Percentiles rank a stretch among this genome's conserved stretches.
These are phyloP conservation scores for Pipa parva DNA, from an alignment of 2,113 vertebrate genomes.

Conservation along the genomic window DNA sequence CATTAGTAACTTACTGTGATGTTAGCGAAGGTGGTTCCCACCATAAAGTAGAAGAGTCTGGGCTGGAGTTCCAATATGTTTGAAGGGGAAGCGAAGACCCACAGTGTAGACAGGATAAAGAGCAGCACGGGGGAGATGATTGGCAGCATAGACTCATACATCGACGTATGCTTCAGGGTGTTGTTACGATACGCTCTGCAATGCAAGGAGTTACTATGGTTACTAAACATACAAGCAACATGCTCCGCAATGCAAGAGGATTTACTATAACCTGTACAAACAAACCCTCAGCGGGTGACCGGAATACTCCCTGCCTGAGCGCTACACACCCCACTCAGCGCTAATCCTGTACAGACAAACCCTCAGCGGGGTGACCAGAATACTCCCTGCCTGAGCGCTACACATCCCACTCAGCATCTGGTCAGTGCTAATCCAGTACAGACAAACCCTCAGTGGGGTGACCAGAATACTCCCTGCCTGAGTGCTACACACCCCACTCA, in stretches of 20 bases:
- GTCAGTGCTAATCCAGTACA: background rate
- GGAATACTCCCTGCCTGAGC: too few relatives aligned
- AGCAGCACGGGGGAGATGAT: constrained; percentile 86
- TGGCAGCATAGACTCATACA: constrained; percentile 85
- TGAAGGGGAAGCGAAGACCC: constrained; percentile 78
- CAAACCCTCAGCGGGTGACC: too few relatives aligned
- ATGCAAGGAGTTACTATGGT: constrained; percentile 26
- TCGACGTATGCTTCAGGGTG: constrained; percentile 82
- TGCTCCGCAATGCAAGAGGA: constrained; percentile 64
- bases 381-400: too few relatives aligned
- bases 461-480: too few relatives aligned
- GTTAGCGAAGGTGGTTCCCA: constrained; percentile 93
- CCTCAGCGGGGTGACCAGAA: too few relatives aligned
- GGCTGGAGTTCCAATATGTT: constrained; percentile 82
- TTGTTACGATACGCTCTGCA: constrained; percentile 76
- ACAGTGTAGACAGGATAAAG: constrained; percentile 78
- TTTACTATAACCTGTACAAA: too few relatives aligned
- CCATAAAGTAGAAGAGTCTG: constrained; percentile 91
- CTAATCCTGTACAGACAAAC: background rate
- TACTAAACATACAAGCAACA: constrained; percentile 50
- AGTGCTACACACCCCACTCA: background rate
- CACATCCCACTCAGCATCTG: background rate
- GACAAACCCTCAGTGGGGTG: background rate
- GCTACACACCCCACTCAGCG: background rate
- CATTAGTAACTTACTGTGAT: constrained; percentile 82